Base-by-base conservation (phyloP, 37 sponge, comb jelly and placozoan genomes). In the Bolinopsis microptera region DNA sequence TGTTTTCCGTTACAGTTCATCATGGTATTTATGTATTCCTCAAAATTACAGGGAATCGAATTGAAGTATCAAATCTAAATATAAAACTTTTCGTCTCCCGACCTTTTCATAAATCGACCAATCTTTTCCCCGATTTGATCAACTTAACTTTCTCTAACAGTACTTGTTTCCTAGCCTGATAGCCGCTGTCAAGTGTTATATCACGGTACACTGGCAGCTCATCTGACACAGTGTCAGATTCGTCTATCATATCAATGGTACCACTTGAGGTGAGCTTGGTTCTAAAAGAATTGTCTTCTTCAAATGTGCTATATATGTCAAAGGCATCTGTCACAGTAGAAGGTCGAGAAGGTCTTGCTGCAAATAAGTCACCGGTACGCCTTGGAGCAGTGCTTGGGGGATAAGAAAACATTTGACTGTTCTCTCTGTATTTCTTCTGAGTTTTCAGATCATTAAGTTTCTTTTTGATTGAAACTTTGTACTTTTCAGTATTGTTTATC, bases 301-400 rank as follows among this genome's bases (percentile, higher is more conserved):
- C 90, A 41, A 86, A 86, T 13, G 61, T 86, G 48, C 90, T 86
- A 3, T 34, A 40, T 3, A 41, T 22, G 30, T 86, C 90, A 86
- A 40, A 86, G n/a, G 90, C 61, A 22, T 86, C 90, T 39, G 41
- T 86, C 8, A 38, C 90, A 33, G 90, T 39, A 0, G 90, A 86
- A 9, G 61, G 38, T 26, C 90, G 32, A 24, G 90, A 41, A 39
- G 90, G 41, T 40, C 90, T 39, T 18, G 28, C 1, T 23, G 32
- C 28, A 48, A 18, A 48, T 18, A 48, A 18, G 13, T 48, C 61
- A 5, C 5, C 61, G 13, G 5, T 48, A 18, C 13, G 5, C 5
- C 61, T 13, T 48, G 61, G 61, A 24, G 90, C 32, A 86, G 31
- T 39, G 35, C 61, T 41, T n/a, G 32, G 37, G 33, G 80, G 80